These are phyloP conservation scores for Drosophila mauritiana DNA, from an alignment of 1,140 invertebrate species.

Conservation along the genomic window DNA sequence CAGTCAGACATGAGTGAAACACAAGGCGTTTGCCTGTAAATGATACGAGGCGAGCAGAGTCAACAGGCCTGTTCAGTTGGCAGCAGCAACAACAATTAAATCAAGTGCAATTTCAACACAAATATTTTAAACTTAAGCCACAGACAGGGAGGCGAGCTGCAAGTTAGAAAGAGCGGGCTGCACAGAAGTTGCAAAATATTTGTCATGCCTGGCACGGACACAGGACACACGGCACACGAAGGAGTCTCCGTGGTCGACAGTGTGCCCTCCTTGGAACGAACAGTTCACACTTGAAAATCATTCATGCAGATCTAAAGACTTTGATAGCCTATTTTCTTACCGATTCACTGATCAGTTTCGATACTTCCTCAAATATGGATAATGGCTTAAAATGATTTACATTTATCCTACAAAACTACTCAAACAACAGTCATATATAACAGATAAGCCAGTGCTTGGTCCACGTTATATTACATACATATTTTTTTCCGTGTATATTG, in stretches of 20 bases:
- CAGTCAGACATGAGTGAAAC: constrained; percentile 33
- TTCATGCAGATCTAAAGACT: no score
- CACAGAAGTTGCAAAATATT: constrained; percentile 75
- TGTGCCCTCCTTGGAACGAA: not conserved
- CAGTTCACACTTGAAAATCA: no score
- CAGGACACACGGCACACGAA: constrained; percentile 45
- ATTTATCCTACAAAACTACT: no score
- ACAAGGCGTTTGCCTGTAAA: constrained; percentile 60
- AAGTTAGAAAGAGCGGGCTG: constrained; percentile 25
- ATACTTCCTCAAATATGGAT: no score
- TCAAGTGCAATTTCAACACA: constrained; percentile 80
- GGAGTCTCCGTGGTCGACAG: constrained; percentile 46
- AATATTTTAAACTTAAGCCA: constrained; percentile 78
- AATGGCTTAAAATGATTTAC: no score
- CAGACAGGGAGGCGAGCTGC: constrained; percentile 32
- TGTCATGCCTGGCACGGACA: constrained; percentile 77
- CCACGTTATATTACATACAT: no score
- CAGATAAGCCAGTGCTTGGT: no score
- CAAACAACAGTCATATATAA: no score
- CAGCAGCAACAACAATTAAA: constrained; percentile 78
- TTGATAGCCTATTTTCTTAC: no score
- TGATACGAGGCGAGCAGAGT: constrained; percentile 56
- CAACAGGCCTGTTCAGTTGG: constrained; percentile 32
- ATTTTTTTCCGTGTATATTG: not conserved
- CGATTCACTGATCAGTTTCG: no score